These are phyloP conservation scores for Emydura subglobosa DNA, from an alignment of 2,113 vertebrate genomes.

Conservation along the genomic window DNA sequence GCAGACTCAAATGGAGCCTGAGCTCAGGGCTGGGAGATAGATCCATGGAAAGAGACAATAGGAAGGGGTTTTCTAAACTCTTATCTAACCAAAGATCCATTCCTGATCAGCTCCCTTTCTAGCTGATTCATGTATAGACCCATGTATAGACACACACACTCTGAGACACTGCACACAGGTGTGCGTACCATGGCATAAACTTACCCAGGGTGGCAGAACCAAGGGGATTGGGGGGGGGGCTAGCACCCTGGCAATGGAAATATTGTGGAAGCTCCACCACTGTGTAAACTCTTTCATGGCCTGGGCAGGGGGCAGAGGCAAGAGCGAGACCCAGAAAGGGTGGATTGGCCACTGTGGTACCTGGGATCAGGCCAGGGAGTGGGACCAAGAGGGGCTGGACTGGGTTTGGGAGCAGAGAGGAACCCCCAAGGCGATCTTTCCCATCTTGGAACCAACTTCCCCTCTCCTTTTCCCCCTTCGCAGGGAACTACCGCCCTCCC, in stretches of 20 bases:
- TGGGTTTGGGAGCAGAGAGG: neutral
- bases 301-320: neutral
- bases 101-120: neutral
- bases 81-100: neutral
- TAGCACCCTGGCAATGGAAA: neutral
- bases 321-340: neutral
- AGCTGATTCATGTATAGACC: neutral
- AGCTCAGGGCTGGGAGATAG: neutral
- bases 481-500: neutral
- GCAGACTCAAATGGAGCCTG: neutral
- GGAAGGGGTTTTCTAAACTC: neutral
- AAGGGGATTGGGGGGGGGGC: neutral
- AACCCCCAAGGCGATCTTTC: neutral
- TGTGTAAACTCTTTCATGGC: neutral
- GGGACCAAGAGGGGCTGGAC: neutral
- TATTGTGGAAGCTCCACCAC: neutral
- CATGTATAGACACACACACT: neutral
- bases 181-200: neutral
- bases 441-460: neutral
- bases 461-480: neutral
- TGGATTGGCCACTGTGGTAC: neutral
- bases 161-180: neutral
- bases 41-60: neutral
- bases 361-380: neutral
- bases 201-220: neutral